Conservation (phyloP, 30 jellyfish, hydroid and myxozoan species). For the Cassiopea andromeda region DNA sequence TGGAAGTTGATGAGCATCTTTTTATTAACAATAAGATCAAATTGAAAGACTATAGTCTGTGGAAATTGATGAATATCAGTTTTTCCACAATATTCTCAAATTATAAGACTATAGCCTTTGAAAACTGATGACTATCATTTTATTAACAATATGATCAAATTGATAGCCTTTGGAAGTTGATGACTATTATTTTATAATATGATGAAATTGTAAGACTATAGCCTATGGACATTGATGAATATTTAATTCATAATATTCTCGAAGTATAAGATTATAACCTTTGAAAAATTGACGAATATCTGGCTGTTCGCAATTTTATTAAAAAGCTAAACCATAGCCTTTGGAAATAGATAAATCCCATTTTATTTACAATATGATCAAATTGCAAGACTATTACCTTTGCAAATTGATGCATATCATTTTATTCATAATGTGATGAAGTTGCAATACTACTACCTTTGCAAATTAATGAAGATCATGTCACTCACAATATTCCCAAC, state of each 20-base stretch:
- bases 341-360: background rate
- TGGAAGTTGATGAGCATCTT: too few relatives aligned
- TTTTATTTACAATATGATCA: background rate
- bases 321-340: background rate
- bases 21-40: background rate
- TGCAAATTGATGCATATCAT: too few relatives aligned
- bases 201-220: background rate
- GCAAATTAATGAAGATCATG: background rate
- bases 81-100: background rate
- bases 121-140: too few relatives aligned
- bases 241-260: background rate
- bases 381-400: background rate
- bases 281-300: background rate
- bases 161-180: too few relatives aligned
- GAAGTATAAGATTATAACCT: background rate
- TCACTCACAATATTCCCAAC: too few relatives aligned
- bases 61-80: background rate
- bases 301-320: background rate
- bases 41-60: background rate
- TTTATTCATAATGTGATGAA: too few relatives aligned
- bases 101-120: constrained; percentile 2
- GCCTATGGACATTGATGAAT: background rate
- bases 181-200: too few relatives aligned
- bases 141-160: too few relatives aligned
- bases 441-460: too few relatives aligned